phyloP scores from a whole-genome alignment of 2,888 invertebrate genomes.

The Muschampia plurimacula region DNA sequence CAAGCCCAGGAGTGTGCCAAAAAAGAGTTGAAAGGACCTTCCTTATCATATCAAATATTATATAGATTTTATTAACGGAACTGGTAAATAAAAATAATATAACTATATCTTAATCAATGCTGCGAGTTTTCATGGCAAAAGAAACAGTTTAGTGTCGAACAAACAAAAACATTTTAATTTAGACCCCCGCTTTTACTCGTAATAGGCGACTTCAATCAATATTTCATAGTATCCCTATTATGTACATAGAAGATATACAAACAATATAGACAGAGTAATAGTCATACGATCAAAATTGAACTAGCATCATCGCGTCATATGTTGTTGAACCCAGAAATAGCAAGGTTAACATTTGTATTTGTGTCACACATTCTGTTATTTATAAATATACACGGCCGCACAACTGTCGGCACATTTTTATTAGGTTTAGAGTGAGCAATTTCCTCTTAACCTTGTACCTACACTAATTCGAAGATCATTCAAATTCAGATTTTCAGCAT shows the following conservation, averaged over 20 bases:
- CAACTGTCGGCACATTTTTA: slow-evolving; percentile 64
- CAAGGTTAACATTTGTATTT: slow-evolving; percentile 54
- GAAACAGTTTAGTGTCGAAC: too few relatives aligned
- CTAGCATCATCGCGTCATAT: slow-evolving; percentile 23
- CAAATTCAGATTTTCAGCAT: slow-evolving; percentile 23
- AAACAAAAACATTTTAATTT: too few relatives aligned
- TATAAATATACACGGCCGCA: slow-evolving; percentile 70
- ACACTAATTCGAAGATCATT: slow-evolving; percentile 61
- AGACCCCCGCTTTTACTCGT: background rate
- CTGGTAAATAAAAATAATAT: too few relatives aligned
- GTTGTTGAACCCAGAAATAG: slow-evolving; percentile 60
- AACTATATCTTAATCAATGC: too few relatives aligned
- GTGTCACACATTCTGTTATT: slow-evolving; percentile 69
- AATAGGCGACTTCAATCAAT: background rate
- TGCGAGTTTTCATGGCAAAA: too few relatives aligned
- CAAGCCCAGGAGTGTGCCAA: too few relatives aligned
- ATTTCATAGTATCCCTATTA: background rate
- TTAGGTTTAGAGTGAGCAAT: slow-evolving; percentile 66
- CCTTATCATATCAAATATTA: too few relatives aligned
- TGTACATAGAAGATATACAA: background rate
- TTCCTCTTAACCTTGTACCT: slow-evolving; percentile 71
- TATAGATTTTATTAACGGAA: too few relatives aligned
- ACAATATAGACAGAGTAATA: background rate
- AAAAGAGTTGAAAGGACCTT: too few relatives aligned
- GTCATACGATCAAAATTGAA: background rate